Percentiles rank a stretch among this genome's conserved stretches.
Conservation (phyloP, 1,140 invertebrate species). For the Dreissena rostriformis region DNA sequence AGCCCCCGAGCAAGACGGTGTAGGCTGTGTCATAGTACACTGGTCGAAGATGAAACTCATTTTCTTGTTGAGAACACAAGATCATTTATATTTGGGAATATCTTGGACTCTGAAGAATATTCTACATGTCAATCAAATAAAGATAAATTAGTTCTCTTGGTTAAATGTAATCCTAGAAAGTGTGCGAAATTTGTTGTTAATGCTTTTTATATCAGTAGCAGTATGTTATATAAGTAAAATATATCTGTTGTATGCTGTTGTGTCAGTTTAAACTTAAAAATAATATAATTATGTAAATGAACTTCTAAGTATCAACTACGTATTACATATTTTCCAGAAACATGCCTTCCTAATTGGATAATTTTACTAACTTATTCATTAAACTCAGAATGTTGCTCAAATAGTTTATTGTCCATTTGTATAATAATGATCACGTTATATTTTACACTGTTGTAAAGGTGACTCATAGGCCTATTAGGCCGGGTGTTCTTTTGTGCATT, state of each 20-base stretch:
- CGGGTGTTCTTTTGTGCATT: too few species aligned
- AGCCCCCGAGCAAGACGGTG: slow-evolving; percentile 9
- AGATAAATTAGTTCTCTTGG: slow-evolving; percentile 2
- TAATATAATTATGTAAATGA: too few species aligned
- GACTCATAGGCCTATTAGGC: too few species aligned
- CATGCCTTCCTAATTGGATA: too few species aligned
- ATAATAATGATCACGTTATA: too few species aligned
- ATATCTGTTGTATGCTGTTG: neutral
- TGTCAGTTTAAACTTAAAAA: too few species aligned
- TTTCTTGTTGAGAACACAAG: slow-evolving; percentile 19
- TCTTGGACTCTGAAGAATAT: neutral
- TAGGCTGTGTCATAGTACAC: neutral
- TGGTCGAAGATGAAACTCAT: slow-evolving; percentile 2
- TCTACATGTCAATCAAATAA: neutral
- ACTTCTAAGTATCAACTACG: too few species aligned
- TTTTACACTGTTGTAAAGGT: too few species aligned
- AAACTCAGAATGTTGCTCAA: too few species aligned
- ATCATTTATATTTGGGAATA: neutral
- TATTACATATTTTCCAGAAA: too few species aligned
- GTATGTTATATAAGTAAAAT: neutral
- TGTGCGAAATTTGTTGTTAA: slow-evolving; percentile 10
- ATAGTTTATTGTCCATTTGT: too few species aligned
- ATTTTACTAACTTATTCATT: too few species aligned
- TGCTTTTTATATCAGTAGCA: slow-evolving; percentile 10
- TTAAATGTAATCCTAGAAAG: slow-evolving; percentile 2